Percentiles rank a stretch among this genome's conserved stretches.
phyloP scores from a whole-genome alignment of 2,888 invertebrate genomes.

The Amphiduros pacificus region DNA sequence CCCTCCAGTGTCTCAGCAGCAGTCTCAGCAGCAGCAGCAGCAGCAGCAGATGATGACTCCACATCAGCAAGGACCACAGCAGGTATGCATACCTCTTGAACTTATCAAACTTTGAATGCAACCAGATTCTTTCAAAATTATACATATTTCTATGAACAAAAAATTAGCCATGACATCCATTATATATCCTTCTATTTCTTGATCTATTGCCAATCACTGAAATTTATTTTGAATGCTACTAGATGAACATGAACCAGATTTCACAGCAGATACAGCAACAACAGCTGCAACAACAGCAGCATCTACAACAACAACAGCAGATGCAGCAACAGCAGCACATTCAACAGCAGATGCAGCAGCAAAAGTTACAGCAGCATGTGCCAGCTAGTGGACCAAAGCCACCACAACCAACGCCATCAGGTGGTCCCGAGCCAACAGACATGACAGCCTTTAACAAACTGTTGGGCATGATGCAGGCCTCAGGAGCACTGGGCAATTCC shows the following conservation, averaged over 20 bases:
- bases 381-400: too few relatives aligned
- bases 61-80: too few relatives aligned
- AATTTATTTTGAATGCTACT: neutral
- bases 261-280: neutral
- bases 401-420: neutral
- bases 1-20: neutral
- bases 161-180: too few relatives aligned
- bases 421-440: slow-evolving; percentile 29
- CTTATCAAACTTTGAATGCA: too few relatives aligned
- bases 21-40: neutral
- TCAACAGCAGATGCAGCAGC: slow-evolving; percentile 18
- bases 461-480: slow-evolving; percentile 50
- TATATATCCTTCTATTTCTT: too few relatives aligned
- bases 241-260: too few relatives aligned
- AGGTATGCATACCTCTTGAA: too few relatives aligned
- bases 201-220: too few relatives aligned
- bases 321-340: slow-evolving; percentile 24
- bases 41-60: neutral
- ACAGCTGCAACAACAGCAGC: neutral
- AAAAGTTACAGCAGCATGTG: slow-evolving; percentile 16
- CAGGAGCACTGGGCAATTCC: slow-evolving; percentile 42
- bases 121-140: too few relatives aligned
- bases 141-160: too few relatives aligned
- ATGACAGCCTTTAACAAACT: slow-evolving; percentile 57
- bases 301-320: slow-evolving; percentile 14